These are phyloP conservation scores for Aphyosemion australe DNA, from an alignment of 2,113 vertebrate genomes.

Conservation along the genomic window DNA sequence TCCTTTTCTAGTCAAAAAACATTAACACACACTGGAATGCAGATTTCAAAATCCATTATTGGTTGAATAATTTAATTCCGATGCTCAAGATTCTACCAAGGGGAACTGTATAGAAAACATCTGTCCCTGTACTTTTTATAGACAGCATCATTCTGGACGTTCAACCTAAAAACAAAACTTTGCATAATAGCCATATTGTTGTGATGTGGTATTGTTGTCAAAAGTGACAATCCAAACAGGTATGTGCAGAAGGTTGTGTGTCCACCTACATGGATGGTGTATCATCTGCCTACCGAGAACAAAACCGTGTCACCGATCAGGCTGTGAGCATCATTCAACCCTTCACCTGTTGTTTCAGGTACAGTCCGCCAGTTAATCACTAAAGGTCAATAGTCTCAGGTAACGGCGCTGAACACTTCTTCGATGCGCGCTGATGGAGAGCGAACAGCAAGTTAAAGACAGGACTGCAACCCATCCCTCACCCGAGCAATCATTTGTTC, in stretches of 20 bases:
- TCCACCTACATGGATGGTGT: slow-evolving; percentile 57
- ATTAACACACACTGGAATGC: neutral
- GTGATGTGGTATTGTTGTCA: too few species aligned
- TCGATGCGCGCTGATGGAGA: slow-evolving; percentile 59
- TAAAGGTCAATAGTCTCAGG: slow-evolving; percentile 72
- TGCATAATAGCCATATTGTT: too few species aligned
- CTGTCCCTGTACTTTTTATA: neutral
- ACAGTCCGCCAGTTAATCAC: slow-evolving; percentile 44
- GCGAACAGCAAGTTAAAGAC: slow-evolving; percentile 53
- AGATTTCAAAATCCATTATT: neutral
- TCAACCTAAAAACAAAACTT: neutral
- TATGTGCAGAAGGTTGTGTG: slow-evolving; percentile 1
- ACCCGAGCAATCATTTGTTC: slow-evolving; percentile 62
- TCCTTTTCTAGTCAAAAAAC: neutral
- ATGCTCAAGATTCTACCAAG: neutral
- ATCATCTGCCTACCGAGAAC: slow-evolving; percentile 47
- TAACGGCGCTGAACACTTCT: slow-evolving; percentile 56
- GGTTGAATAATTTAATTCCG: neutral
- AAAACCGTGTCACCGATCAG: slow-evolving; percentile 41
- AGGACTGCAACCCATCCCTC: slow-evolving; percentile 28
- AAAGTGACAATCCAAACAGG: too few species aligned
- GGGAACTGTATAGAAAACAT: neutral
- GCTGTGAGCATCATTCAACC: slow-evolving; percentile 35
- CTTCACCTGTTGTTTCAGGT: slow-evolving; percentile 61
- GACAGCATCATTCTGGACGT: too few species aligned